phyloP scores from a whole-genome alignment of 2,888 invertebrate species.

The Aspidiotus rigidus region DNA sequence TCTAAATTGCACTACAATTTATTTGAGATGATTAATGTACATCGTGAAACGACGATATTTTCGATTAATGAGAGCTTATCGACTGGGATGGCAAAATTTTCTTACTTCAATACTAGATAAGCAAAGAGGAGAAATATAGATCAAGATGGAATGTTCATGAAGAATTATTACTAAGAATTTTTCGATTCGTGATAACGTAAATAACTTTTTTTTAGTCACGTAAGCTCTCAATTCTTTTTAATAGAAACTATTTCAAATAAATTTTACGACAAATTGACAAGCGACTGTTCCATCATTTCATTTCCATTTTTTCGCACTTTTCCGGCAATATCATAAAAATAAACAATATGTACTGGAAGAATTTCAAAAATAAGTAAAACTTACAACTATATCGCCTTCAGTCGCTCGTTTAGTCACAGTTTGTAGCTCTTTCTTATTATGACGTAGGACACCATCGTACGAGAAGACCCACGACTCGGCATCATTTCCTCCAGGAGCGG shows the following conservation, averaged over 20 bases:
- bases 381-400: constrained; percentile 79
- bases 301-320: too few relatives aligned
- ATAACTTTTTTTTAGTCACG: too few relatives aligned
- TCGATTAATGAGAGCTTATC: too few relatives aligned
- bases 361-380: neutral
- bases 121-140: too few relatives aligned
- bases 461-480: constrained; percentile 87
- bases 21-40: neutral
- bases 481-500: constrained; percentile 78
- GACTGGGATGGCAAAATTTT: too few relatives aligned
- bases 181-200: neutral
- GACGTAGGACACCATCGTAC: constrained; percentile 77
- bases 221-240: neutral
- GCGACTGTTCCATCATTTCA: too few relatives aligned
- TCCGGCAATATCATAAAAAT: too few relatives aligned
- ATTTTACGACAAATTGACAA: too few relatives aligned
- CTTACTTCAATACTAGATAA: too few relatives aligned
- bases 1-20: constrained; percentile 6
- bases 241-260: neutral
- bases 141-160: neutral
- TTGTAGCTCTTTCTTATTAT: constrained; percentile 70
- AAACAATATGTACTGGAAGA: too few relatives aligned
- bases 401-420: constrained; percentile 50
- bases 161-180: neutral
- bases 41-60: too few relatives aligned